Evolutionary conservation across 2,113 vertebrate genomes (phyloP), one percentile per base, ranked within the genome.

Genomic region (Microtus oregoni): DNA sequence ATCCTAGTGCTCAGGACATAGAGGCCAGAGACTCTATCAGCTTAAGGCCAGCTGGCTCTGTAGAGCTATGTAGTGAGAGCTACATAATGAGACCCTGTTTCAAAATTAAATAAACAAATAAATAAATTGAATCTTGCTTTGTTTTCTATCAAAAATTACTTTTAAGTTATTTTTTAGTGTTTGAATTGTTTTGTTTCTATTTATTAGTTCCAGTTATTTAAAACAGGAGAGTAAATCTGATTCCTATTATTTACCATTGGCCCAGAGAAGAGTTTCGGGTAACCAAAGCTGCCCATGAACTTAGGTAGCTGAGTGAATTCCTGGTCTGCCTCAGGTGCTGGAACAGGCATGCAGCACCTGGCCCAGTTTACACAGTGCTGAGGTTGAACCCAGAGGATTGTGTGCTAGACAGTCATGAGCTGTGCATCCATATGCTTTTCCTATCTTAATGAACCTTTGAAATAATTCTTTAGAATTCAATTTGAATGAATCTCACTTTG

Each of bases 161-260:
- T 20, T 35, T 79, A 26, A 85, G 32, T 92, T 89, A 38, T 26
- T 95, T 95, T 78, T 55, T 11, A 47, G 44, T 91, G 52, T 77
- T 83, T 91, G 5, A 93, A 77, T 76, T 41, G 41, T 41, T 41
- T 41, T 41, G 41, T 82, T 91, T 92, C 32, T 89, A n/a, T 91
- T 92, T 44, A n/a, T 10, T 28, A 79, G 12, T 95, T 81, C 78
- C 52, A 93, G 0, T 58, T 96, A 61, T 68, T 75, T 93, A 76
- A 89, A 35, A n/a, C 10, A 47, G 15, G 47, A 68, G 12, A 73
- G 3, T 94, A 91, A 55, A 88, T 72, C 26, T 91, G 20, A 15
- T 88, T 30, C 70, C 6, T 55, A 0, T 87, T 63, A 55, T 47
- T 85, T 90, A 11, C 86, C 67, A 17, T 24, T 83, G 63, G n/a